Conservation (phyloP, 2,888 invertebrate genomes). For the Slavum lentiscoides region DNA sequence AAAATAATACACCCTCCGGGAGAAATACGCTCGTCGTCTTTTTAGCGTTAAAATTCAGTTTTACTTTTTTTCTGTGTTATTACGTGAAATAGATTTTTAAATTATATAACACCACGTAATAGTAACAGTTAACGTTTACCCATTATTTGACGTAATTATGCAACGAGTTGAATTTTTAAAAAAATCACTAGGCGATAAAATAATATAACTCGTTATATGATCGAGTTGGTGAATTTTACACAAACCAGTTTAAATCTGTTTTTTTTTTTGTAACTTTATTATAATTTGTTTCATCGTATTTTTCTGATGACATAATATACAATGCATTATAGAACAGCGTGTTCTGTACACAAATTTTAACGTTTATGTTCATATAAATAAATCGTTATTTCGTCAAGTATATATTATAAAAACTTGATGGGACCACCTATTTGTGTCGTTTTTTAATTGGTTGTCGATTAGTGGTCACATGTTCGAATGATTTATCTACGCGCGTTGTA, state of each 20-base stretch:
- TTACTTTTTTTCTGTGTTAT: neutral
- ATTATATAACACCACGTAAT: neutral
- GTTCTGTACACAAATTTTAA: neutral
- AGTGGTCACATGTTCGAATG: slow-evolving; percentile 14
- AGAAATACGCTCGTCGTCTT: too few relatives aligned
- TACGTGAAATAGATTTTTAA: neutral
- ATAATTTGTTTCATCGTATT: neutral
- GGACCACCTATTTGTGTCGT: slow-evolving; percentile 1
- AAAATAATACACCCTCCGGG: too few relatives aligned
- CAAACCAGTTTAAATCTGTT: neutral
- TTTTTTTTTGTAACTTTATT: neutral
- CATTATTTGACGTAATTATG: neutral
- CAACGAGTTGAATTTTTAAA: neutral
- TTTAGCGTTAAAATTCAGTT: neutral
- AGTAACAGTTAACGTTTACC: neutral
- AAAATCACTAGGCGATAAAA: neutral
- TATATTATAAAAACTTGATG: neutral
- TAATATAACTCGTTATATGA: neutral
- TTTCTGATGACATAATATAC: neutral
- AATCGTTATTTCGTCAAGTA: neutral
- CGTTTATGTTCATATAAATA: neutral
- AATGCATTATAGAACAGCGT: neutral
- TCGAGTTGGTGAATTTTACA: neutral
- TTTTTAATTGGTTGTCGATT: slow-evolving; percentile 32
- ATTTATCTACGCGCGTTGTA: slow-evolving; percentile 1